Base-by-base conservation (phyloP, 2,797 vertebrate species). In the Phoxinus dragarum region DNA sequence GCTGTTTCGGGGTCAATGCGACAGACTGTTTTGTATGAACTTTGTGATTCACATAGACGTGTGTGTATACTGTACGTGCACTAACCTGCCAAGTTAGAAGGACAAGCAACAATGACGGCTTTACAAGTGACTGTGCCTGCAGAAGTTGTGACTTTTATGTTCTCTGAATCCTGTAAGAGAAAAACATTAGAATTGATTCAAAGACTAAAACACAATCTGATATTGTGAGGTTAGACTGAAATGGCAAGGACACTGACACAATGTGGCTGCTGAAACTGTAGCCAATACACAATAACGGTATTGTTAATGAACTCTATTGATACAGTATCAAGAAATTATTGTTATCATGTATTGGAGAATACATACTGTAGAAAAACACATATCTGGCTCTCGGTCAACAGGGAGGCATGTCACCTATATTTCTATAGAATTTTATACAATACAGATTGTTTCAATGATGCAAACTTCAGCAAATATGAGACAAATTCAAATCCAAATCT, bases 21-120 rank as follows among this genome's bases (percentile, higher is more conserved):
- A 85, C 85, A 85, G 74, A 54, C 44, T 56, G 82, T 68, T 76
- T 86, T 80, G 74, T 83, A 77, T 36, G 5, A 85, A 80, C 74
- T 66, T 56, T 66, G 69, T 68, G 61, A 44, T 66, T 38, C 36
- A 81, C 77, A 85, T 80, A 69, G 64, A 83, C 4, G 81, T 81
- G 34, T 52, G 85, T 87, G 59, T 90, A 88, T 88, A 49, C 47
- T 49, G 47, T 17, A 91, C 42, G 23, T 88, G 86, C 88, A 93
- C 94, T 94, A 89, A 96, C 95, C 94, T 93, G 95, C 93, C 88
- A 95, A 93, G 90, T 95, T 94, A 89, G 95, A 94, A 82, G 94
- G 94, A 90, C 93, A 95, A 84, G 93, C 93, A 91, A 95, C 92
- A 68, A 95, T 95, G 90, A 94, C 93, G 40, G 93, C 91, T 86